These are phyloP conservation scores for Chrysogorgia sp. DNA, from an alignment of 92 coral and sea anemone species.

Conservation along the genomic window DNA sequence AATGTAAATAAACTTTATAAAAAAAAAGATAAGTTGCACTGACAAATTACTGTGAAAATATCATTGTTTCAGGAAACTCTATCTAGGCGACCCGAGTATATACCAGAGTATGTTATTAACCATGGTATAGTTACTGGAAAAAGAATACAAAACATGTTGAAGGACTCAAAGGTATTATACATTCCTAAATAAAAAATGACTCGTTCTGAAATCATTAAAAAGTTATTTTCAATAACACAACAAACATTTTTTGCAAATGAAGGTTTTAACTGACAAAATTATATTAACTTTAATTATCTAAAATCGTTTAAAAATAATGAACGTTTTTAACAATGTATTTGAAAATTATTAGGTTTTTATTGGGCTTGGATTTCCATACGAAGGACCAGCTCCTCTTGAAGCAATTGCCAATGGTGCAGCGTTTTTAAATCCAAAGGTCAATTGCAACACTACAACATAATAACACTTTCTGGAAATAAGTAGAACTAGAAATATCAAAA, in stretches of 20 bases:
- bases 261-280: too few relatives aligned
- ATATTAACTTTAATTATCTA: too few relatives aligned
- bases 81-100: constrained; percentile 13
- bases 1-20: too few relatives aligned
- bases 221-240: too few relatives aligned
- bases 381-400: constrained; percentile 97
- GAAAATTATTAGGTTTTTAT: constrained; percentile 69
- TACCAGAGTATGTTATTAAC: constrained; percentile 71
- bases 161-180: constrained; percentile 67
- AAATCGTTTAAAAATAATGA: too few relatives aligned
- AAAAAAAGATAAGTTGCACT: background rate
- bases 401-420: constrained; percentile 94
- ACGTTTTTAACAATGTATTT: background rate
- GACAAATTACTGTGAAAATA: background rate
- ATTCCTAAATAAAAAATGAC: too few relatives aligned
- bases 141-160: constrained; percentile 43
- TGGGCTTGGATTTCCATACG: constrained; percentile 91
- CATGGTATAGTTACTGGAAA: constrained; percentile 72
- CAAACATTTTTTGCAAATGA: too few relatives aligned
- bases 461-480: too few relatives aligned
- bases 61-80: constrained; percentile 10
- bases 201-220: too few relatives aligned
- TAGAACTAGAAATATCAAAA: too few relatives aligned
- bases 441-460: too few relatives aligned
- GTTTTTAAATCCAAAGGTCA: constrained; percentile 90